Evolutionary conservation across 2,113 vertebrate genomes (phyloP).

Genomic region (Chionodraco myersi): DNA sequence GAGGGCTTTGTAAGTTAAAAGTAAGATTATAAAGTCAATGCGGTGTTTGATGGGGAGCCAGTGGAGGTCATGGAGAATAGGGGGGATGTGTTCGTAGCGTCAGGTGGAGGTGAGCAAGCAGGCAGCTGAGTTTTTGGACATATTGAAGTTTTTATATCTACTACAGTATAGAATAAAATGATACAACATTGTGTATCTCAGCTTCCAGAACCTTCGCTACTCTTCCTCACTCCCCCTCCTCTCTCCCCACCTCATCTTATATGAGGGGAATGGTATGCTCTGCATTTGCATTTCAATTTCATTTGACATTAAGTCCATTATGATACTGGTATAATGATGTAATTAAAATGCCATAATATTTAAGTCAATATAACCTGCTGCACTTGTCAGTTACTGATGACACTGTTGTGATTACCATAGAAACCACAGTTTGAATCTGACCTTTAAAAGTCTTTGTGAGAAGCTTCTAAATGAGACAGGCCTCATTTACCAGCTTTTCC

Average conservation of each 20-base stretch:
- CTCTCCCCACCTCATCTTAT: slow-evolving; percentile 30
- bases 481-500: slow-evolving; percentile 36
- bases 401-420: slow-evolving; percentile 19
- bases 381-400: slow-evolving; percentile 28
- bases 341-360: slow-evolving; percentile 10
- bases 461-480: slow-evolving; percentile 9
- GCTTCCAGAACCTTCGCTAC: slow-evolving; percentile 4
- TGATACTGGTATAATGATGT: slow-evolving; percentile 4
- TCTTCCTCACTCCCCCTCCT: slow-evolving; percentile 12
- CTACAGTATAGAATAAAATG: too few relatives aligned
- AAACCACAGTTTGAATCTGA: slow-evolving; percentile 37
- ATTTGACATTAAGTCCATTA: neutral
- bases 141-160: too few relatives aligned
- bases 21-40: too few relatives aligned
- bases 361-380: slow-evolving; percentile 16
- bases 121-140: too few relatives aligned
- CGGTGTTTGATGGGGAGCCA: too few relatives aligned
- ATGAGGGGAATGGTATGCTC: neutral
- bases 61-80: too few relatives aligned
- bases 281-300: slow-evolving; percentile 6
- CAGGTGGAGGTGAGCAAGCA: too few relatives aligned
- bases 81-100: too few relatives aligned
- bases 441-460: slow-evolving; percentile 44
- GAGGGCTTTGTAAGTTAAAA: too few relatives aligned
- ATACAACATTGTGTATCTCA: neutral